phyloP scores from a whole-genome alignment of 2,113 vertebrate species.

The Apodemus sylvaticus region DNA sequence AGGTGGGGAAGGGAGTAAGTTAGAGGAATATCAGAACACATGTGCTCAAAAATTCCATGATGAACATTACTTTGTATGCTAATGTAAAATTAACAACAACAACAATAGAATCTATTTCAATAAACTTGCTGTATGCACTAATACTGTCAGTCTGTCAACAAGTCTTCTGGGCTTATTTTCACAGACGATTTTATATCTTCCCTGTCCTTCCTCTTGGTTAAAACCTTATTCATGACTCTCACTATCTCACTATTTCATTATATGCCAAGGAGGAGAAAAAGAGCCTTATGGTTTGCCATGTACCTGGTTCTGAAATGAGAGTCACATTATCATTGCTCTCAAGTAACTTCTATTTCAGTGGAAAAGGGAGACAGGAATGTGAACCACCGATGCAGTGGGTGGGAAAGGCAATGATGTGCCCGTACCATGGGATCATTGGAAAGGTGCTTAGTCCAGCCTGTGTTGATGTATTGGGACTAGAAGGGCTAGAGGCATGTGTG shows the following conservation, averaged over 20 bases:
- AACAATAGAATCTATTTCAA: not conserved
- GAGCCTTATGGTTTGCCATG: not conserved
- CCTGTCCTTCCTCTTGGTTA: not conserved
- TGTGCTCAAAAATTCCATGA: not conserved
- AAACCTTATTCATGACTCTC: not conserved
- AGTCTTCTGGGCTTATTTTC: not conserved
- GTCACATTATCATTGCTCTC: not conserved
- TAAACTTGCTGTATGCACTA: not conserved
- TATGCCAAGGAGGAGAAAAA: not conserved
- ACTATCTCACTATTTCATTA: not conserved
- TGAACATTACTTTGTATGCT: not conserved
- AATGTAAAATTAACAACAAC: not conserved
- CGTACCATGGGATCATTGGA: not conserved
- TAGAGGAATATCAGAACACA: too few relatives aligned
- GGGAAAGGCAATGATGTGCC: not conserved
- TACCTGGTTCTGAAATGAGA: not conserved
- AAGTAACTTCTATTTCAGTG: not conserved
- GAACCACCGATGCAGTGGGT: not conserved
- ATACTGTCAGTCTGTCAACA: constrained; percentile 1
- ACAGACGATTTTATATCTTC: not conserved
- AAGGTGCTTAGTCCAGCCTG: not conserved
- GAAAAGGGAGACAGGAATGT: not conserved
- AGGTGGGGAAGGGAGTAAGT: not conserved
- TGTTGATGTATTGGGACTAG: not conserved
- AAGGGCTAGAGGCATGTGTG: not conserved